Evolutionary conservation across 1,140 invertebrate species (phyloP).

Genomic region (Caenorhabditis briggsae): DNA sequence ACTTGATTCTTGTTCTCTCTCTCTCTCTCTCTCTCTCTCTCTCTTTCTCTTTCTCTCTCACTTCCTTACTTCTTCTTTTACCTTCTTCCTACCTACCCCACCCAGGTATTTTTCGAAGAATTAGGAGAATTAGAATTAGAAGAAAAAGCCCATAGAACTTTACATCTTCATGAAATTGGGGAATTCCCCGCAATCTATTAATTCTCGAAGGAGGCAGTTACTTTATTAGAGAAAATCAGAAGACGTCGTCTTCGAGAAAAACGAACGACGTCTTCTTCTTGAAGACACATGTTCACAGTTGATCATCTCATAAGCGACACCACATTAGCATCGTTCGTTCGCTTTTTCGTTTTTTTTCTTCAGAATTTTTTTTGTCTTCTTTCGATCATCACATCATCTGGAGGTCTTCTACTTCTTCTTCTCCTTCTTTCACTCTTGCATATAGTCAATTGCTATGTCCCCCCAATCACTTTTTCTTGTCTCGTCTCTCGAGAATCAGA

Average conservation of each 20-base stretch:
- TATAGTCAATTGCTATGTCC: background rate
- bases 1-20: background rate
- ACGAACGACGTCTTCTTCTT: no score
- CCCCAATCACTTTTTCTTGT: background rate
- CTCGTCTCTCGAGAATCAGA: background rate
- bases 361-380: background rate
- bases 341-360: background rate
- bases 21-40: background rate
- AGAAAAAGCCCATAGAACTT: background rate
- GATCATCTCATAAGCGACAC: background rate
- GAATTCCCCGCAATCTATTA: no score
- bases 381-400: background rate
- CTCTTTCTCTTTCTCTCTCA: background rate
- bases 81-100: background rate
- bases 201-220: no score
- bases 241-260: no score
- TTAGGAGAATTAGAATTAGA: background rate
- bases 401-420: no score
- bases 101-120: no score
- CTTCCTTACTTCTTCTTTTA: background rate
- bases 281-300: background rate
- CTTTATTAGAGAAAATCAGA: background rate
- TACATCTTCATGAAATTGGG: background rate
- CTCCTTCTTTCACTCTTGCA: background rate
- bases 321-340: background rate